Evolutionary conservation across 23 tunicate genomes (phyloP).

Genomic region (Aplidium turbinatum): DNA sequence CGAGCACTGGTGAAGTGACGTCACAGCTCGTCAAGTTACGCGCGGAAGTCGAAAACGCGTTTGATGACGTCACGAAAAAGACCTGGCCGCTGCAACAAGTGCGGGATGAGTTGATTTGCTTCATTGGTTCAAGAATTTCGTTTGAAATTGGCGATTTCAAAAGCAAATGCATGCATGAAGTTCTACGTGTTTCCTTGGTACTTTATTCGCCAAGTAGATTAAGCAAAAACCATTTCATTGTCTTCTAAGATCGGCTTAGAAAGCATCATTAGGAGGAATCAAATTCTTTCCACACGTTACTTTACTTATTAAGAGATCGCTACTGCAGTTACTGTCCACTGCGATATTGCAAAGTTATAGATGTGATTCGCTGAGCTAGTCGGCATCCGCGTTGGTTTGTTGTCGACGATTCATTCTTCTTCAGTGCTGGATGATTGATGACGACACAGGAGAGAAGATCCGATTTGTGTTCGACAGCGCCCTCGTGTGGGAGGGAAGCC

Average conservation of each 20-base stretch:
- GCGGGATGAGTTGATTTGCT: background rate
- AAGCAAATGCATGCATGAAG: too few relatives aligned
- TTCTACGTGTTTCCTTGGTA: too few relatives aligned
- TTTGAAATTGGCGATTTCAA: too few relatives aligned
- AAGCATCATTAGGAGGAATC: too few relatives aligned
- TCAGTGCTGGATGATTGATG: conserved; percentile 62
- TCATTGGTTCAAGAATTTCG: too few relatives aligned
- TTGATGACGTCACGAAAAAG: conserved; percentile 24
- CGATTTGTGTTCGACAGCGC: conserved; percentile 81
- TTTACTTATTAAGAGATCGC: too few relatives aligned
- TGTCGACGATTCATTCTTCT: background rate
- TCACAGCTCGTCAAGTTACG: conserved; percentile 44
- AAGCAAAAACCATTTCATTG: too few relatives aligned
- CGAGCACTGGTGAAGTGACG: background rate
- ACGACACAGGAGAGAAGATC: conserved; percentile 58
- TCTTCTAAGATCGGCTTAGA: too few relatives aligned
- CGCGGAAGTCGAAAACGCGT: conserved; percentile 37
- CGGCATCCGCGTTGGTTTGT: background rate
- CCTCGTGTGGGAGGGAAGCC: conserved; percentile 83
- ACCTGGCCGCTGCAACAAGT: conserved; percentile 81
- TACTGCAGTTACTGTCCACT: too few relatives aligned
- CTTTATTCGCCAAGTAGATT: too few relatives aligned
- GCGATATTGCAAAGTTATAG: background rate
- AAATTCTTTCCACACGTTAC: too few relatives aligned
- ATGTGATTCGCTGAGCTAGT: background rate